A percentile compares a stretch with the other conserved stretches of the same genome.
These are phyloP conservation scores for Melanaphis sacchari DNA, from an alignment of 1,140 invertebrate genomes.

Conservation along the genomic window DNA sequence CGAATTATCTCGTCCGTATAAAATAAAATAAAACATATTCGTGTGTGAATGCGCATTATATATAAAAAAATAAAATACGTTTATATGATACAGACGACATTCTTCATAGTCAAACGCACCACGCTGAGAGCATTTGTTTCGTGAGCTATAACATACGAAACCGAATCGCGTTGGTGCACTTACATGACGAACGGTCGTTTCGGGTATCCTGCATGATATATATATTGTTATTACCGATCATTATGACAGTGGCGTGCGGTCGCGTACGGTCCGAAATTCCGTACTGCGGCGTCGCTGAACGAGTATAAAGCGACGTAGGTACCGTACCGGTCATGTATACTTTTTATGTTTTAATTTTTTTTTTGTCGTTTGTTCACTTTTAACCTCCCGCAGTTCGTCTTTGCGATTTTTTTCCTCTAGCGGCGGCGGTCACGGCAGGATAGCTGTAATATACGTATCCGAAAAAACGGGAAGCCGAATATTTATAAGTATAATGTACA, in stretches of 20 bases:
- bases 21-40: conserved; percentile 26
- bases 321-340: neutral
- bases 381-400: neutral
- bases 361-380: neutral
- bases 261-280: neutral
- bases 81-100: conserved; percentile 1
- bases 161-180: conserved; percentile 36
- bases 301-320: neutral
- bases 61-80: conserved; percentile 2
- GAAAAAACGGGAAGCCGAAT: neutral
- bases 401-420: neutral
- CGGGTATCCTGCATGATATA: neutral
- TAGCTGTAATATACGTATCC: neutral
- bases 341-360: neutral
- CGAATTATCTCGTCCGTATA: conserved; percentile 13
- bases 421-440: neutral
- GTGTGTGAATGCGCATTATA: neutral
- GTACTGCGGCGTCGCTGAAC: neutral
- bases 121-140: conserved; percentile 53
- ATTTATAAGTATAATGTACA: neutral
- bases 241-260: conserved; percentile 12
- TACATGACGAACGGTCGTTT: conserved; percentile 44
- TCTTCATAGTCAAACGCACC: conserved; percentile 51
- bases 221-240: conserved; percentile 32
- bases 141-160: neutral